Evolutionary conservation across 2,113 vertebrate species (phyloP).

Genomic region (Gnathonemus longibarbis): DNA sequence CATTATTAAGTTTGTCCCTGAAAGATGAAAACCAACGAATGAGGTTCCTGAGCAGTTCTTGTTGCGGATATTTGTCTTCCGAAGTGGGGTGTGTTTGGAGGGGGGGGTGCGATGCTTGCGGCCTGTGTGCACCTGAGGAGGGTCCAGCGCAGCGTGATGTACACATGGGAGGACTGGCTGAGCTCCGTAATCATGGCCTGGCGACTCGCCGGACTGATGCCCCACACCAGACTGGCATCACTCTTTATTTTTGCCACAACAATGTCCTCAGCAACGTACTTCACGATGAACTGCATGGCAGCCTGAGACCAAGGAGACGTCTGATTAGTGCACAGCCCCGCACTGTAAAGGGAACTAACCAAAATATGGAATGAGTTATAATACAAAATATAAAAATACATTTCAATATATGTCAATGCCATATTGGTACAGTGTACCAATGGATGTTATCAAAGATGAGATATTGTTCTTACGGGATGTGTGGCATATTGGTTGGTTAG

Average conservation of each 20-base stretch:
- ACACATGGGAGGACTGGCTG: conserved; percentile 49
- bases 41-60: neutral
- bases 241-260: conserved; percentile 58
- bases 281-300: conserved; percentile 54
- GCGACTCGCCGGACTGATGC: conserved; percentile 51
- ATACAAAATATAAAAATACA: neutral
- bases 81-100: neutral
- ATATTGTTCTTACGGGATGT: conserved; percentile 41
- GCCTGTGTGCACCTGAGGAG: conserved; percentile 46
- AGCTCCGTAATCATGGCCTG: conserved; percentile 52
- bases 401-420: neutral
- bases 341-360: neutral
- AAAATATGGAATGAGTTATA: neutral
- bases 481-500: conserved; percentile 53
- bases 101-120: neutral
- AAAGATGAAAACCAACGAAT: neutral
- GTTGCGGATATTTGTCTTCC: neutral
- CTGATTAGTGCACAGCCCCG: neutral
- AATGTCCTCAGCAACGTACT: conserved; percentile 49
- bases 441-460: neutral
- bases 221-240: conserved; percentile 59
- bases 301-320: conserved; percentile 29
- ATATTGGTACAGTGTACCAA: neutral
- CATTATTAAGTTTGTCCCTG: neutral
- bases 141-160: conserved; percentile 47